Evolutionary conservation across 2,113 vertebrate genomes (phyloP).

Genomic region (Dendropsophus ebraccatus): DNA sequence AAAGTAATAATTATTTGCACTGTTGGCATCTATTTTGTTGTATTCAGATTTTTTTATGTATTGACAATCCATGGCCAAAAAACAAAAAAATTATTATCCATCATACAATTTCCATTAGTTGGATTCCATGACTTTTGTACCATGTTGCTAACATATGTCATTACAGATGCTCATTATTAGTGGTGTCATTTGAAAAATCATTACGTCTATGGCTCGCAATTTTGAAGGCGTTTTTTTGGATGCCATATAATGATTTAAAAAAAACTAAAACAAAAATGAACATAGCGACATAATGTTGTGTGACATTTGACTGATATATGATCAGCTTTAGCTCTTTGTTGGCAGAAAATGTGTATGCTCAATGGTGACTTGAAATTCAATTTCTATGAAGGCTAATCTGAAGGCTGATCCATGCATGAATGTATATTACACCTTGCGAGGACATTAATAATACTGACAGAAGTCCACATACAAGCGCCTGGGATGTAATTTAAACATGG

Average conservation of each 20-base stretch:
- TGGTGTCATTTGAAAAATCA: neutral
- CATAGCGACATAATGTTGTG: constrained; percentile 24
- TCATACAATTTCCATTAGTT: neutral
- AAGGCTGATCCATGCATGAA: constrained; percentile 44
- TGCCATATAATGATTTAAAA: constrained; percentile 17
- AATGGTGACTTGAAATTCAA: constrained; percentile 27
- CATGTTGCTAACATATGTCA: neutral
- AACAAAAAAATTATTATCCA: neutral
- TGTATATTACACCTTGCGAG: constrained; percentile 46
- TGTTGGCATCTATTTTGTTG: no score
- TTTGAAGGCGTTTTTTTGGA: neutral
- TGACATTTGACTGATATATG: constrained; percentile 19
- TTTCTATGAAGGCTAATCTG: constrained; percentile 44
- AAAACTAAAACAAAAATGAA: constrained; percentile 18
- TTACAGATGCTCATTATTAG: neutral
- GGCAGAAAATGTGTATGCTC: constrained; percentile 9
- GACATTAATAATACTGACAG: constrained; percentile 61
- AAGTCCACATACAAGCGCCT: constrained; percentile 62
- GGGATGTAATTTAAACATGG: constrained; percentile 60
- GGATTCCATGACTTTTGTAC: neutral
- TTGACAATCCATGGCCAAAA: no score
- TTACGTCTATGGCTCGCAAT: neutral
- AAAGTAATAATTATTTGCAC: no score
- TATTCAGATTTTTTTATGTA: no score
- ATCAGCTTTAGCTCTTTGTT: constrained; percentile 19